phyloP scores from a whole-genome alignment of 2,113 vertebrate species.

The Oceanites oceanicus region DNA sequence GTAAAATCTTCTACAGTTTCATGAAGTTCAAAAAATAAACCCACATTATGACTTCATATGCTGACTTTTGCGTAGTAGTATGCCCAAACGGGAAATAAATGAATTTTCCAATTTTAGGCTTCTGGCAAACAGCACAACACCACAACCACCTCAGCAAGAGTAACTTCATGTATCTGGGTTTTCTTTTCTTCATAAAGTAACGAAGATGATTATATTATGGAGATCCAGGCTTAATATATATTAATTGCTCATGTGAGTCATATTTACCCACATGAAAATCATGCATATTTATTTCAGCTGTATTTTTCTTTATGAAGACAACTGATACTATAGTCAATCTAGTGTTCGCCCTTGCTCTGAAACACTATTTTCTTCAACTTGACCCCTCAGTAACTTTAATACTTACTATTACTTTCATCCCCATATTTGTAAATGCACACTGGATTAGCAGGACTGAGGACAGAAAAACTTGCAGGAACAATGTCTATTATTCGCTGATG shows the following conservation, averaged over 20 bases:
- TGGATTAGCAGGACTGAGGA: conserved; percentile 89
- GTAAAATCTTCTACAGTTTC: neutral
- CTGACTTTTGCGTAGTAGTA: neutral
- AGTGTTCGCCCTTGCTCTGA: neutral
- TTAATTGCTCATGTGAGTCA: neutral
- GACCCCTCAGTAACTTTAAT: neutral
- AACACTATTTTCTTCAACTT: neutral
- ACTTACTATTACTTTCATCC: conserved; percentile 90
- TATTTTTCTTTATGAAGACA: neutral
- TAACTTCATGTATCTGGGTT: neutral
- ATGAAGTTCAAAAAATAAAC: neutral
- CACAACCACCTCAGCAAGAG: neutral
- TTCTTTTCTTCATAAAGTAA: neutral
- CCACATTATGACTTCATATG: neutral
- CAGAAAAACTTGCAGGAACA: conserved; percentile 90
- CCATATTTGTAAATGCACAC: conserved; percentile 88
- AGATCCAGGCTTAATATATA: neutral
- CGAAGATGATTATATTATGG: neutral
- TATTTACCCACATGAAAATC: neutral
- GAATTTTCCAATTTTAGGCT: neutral
- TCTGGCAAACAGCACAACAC: neutral
- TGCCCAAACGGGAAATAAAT: neutral
- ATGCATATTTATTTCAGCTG: neutral
- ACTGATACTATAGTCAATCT: neutral
- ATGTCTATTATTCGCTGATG: conserved; percentile 96